Percentiles rank a stretch among this genome's conserved stretches.
These are phyloP conservation scores for Rhinoraja longicauda DNA, from an alignment of 2,797 vertebrate species.

Conservation along the genomic window DNA sequence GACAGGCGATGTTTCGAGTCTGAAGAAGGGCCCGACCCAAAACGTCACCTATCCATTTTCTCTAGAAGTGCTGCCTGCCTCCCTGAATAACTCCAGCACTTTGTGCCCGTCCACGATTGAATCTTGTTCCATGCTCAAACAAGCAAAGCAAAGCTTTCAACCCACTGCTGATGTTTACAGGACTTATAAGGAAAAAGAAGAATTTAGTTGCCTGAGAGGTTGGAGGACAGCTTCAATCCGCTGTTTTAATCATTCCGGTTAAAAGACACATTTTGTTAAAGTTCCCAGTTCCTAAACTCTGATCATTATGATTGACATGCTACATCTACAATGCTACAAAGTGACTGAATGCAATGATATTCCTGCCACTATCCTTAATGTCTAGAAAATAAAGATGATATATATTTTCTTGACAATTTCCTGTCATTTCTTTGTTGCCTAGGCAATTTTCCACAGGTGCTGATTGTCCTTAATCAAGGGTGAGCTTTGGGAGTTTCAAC, in stretches of 20 bases:
- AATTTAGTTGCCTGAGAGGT: not conserved
- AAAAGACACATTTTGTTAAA: not conserved
- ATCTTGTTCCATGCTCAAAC: too few relatives aligned
- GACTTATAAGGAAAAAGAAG: not conserved
- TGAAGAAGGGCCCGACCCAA: too few relatives aligned
- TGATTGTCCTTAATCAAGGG: not conserved
- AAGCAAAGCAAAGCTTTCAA: not conserved
- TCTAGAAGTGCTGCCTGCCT: too few relatives aligned
- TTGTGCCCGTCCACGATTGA: not conserved
- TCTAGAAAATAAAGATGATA: not conserved
- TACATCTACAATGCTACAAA: slow-evolving; percentile 18
- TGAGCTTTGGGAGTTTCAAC: not conserved
- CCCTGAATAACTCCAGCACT: not conserved
- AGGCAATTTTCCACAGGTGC: not conserved
- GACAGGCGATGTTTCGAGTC: too few relatives aligned
- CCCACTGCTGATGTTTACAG: not conserved
- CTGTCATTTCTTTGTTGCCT: not conserved
- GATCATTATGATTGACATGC: not conserved
- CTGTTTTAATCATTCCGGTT: not conserved
- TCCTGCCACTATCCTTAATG: not conserved
- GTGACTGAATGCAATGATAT: not conserved
- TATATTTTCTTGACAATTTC: not conserved
- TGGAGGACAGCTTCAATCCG: not conserved
- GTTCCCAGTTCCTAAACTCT: not conserved
- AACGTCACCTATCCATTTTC: too few relatives aligned